phyloP scores from a whole-genome alignment of 2,797 vertebrate genomes.

The Hypotaenidia okinawae region DNA sequence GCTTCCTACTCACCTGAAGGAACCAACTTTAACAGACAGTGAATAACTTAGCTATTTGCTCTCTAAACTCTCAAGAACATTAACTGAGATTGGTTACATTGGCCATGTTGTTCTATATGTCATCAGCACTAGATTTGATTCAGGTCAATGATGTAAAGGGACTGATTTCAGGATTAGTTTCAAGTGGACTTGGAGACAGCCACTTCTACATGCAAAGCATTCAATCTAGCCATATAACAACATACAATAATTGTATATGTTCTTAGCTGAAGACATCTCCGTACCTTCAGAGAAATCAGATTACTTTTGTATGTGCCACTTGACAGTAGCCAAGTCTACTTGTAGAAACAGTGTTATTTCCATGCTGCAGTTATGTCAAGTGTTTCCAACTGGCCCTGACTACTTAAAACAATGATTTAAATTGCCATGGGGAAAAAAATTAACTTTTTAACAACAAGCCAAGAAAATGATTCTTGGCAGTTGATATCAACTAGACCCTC shows the following conservation, averaged over 20 bases:
- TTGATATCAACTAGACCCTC: background rate
- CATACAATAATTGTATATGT: background rate
- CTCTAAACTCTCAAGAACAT: background rate
- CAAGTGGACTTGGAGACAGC: background rate
- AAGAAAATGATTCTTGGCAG: constrained; percentile 4
- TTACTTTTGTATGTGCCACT: background rate
- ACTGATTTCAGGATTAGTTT: background rate
- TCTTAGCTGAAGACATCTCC: background rate
- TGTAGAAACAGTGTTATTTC: background rate
- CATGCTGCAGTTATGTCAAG: background rate
- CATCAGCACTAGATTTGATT: background rate
- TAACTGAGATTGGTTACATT: background rate
- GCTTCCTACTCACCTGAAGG: background rate
- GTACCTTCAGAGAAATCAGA: background rate
- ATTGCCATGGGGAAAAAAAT: background rate
- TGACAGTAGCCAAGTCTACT: background rate
- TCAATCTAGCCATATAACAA: background rate
- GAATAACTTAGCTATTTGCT: background rate
- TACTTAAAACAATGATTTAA: background rate
- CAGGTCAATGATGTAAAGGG: background rate
- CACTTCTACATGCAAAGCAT: background rate
- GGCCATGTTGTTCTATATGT: background rate
- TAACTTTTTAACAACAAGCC: background rate
- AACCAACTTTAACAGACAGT: background rate
- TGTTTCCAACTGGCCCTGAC: background rate